Base-by-base conservation (phyloP, 2,797 vertebrate genomes). In the Simalia tracyae region DNA sequence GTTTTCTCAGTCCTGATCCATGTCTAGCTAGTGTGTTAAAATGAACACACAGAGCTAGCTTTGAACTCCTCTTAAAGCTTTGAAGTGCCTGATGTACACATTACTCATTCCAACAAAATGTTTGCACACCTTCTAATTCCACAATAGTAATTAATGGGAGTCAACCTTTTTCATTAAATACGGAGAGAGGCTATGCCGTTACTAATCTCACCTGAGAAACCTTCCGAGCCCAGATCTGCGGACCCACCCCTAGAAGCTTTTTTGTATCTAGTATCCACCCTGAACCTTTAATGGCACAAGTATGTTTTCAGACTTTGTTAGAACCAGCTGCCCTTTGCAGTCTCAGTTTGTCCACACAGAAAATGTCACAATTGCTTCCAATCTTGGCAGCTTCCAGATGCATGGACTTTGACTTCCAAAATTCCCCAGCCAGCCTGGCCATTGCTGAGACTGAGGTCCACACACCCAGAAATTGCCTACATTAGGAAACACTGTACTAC, bases 251-350 rank as follows among this genome's bases (percentile, higher is more conserved):
- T 24, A 59, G 15, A n/a, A 86, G n/a, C 24, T 11, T 59, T 59
- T 12, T 42, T 24, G 8, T 11, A 46, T 46, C 36, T 46, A 81
- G 22, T 10, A 81, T 81, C 36, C 22, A 54, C 4, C 64, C 42
- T 59, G 61, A 87, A 8, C 57, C 89, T 86, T 91, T 42, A 93
- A 93, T 76, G 2, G 81, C 63, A 91, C 31, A 72, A 24, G n/a
- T 50, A 4, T 8, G 26, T 72, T 92, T 31, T 89, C 42, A n/a
- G 93, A 76, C 42, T 88, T 46, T 19, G 54, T 22, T 28, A 42
- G 54, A 88, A 90, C 60, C 10, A 4, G 90, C 64, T 60, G 57
- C 31, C n/a, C 88, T 50, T 17, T 28, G 11, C 42, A 50, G 57
- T 50, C 89, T 85, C 10, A 56, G 14, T 90, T 85, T 84, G 2